Conservation (phyloP, 1,140 invertebrate genomes). For the Lysiphlebus fabarum region DNA sequence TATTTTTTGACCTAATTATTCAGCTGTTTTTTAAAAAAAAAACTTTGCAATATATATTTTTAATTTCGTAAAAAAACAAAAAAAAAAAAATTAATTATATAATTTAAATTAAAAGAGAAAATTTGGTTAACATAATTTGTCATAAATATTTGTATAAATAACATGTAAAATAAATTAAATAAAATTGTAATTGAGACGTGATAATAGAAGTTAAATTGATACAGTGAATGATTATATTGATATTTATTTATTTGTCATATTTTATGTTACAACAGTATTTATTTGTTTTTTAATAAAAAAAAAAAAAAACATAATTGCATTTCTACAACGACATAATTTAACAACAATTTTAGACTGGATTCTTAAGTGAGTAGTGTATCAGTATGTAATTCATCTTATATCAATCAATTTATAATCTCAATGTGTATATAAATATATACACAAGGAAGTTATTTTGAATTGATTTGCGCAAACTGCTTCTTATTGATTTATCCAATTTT, state of each 20-base stretch:
- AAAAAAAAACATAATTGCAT: constrained; percentile 45
- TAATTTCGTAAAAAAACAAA: too few relatives aligned
- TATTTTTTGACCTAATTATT: too few relatives aligned
- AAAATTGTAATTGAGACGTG: constrained; percentile 1
- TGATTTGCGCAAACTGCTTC: constrained; percentile 17
- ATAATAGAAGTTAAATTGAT: constrained; percentile 4
- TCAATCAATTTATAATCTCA: constrained; percentile 18
- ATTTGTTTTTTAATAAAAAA: neutral
- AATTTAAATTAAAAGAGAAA: too few relatives aligned
- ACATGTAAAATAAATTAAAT: neutral
- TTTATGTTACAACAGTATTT: neutral
- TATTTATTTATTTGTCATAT: neutral
- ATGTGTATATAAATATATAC: too few relatives aligned
- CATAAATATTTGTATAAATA: too few relatives aligned
- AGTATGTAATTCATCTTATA: neutral
- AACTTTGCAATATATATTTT: too few relatives aligned
- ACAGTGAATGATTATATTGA: too few relatives aligned
- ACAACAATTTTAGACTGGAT: constrained; percentile 36
- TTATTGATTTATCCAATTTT: too few relatives aligned
- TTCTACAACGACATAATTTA: constrained; percentile 44
- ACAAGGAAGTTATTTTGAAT: constrained; percentile 50
- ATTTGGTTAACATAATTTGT: too few relatives aligned
- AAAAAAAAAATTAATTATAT: too few relatives aligned
- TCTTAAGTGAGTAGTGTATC: constrained; percentile 27
- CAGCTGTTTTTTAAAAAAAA: too few relatives aligned